Evolutionary conservation across 2,797 vertebrate genomes (phyloP), one percentile per base, ranked within the genome.

Genomic region (Pseudochirops cupreus): DNA sequence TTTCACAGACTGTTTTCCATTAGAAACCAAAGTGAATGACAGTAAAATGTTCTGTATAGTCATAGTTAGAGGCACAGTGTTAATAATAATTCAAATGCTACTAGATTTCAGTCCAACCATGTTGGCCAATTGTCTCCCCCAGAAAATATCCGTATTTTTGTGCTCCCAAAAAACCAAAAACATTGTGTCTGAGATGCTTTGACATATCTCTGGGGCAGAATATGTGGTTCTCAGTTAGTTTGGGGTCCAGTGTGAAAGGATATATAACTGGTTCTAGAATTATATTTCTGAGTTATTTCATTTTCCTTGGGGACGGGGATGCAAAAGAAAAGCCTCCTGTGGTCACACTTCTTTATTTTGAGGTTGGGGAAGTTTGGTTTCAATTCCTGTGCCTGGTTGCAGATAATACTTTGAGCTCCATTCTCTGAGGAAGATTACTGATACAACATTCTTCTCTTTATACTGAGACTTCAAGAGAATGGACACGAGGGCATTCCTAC

Each of bases 311-410:
- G 91, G 96, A 96, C 53, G 4, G 18, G 94, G 93, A 95, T 55
- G 91, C 14, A 87, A 46, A 50, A 56, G 59, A 31, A 13, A 31
- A 94, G 94, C 55, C 13, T 59, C 90, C 89, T 95, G 50, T 94
- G 92, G 62, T 14, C 93, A 74, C 53, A 87, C 62, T 97, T 97
- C 94, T 97, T 97, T 96, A 53, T 97, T 98, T 96, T 96, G 87
- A 96, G 94, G 91, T 94, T 95, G 89, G 59, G 4, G 29, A 92
- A 95, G 57, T 62, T 95, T 28, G 29, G 93, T 97, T 97, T 98
- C 96, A 92, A 29, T 97, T 97, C 96, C 97, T 97, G 31, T 94
- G 92, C 90, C 90, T 93, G 46, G 46, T 29, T 96, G 53, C 56
- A 56, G 39, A 91, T 89, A n/a, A 91, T 16, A 89, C 29, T 57